These are phyloP conservation scores for Euura lappo DNA, from an alignment of 1,140 invertebrate species.

Conservation along the genomic window DNA sequence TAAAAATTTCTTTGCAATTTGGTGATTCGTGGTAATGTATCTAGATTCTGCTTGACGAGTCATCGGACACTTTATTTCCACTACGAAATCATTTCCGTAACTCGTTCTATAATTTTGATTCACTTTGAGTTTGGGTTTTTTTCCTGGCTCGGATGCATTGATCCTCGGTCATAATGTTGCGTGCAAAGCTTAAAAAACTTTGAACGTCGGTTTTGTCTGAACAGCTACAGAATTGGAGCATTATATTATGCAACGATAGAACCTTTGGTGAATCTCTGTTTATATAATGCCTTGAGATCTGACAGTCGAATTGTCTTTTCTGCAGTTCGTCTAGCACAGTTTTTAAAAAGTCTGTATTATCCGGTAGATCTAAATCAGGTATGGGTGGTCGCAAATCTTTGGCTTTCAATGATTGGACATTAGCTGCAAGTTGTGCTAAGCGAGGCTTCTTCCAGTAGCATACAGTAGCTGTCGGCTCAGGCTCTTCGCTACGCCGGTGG, in stretches of 20 bases:
- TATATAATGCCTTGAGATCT: conserved; percentile 21
- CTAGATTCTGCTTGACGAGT: conserved; percentile 50
- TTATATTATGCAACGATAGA: conserved; percentile 5
- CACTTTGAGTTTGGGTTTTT: conserved; percentile 16
- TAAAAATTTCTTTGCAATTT: conserved; percentile 52
- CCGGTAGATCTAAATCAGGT: conserved; percentile 8
- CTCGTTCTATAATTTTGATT: conserved; percentile 27
- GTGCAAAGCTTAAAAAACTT: conserved; percentile 24
- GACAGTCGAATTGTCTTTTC: conserved; percentile 16
- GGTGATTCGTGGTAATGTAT: conserved; percentile 43
- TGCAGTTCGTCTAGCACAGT: conserved; percentile 18
- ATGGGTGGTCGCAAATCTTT: conserved; percentile 21
- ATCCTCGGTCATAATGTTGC: conserved; percentile 22
- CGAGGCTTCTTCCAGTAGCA: conserved; percentile 46
- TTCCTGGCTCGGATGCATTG: conserved; percentile 21
- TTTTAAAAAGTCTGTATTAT: conserved; percentile 19
- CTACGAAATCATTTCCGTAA: conserved; percentile 49
- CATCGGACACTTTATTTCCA: conserved; percentile 59
- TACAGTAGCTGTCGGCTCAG: conserved; percentile 42
- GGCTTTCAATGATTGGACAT: conserved; percentile 26
- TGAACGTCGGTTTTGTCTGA: not conserved
- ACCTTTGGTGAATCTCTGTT: not conserved
- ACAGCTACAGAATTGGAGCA: conserved; percentile 6
- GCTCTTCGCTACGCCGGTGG: conserved; percentile 51
- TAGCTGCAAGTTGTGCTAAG: conserved; percentile 24